Percentiles rank a stretch among this genome's conserved stretches.
Evolutionary conservation across 2,797 vertebrate species (phyloP).

Genomic region (Typhlichthys subterraneus): DNA sequence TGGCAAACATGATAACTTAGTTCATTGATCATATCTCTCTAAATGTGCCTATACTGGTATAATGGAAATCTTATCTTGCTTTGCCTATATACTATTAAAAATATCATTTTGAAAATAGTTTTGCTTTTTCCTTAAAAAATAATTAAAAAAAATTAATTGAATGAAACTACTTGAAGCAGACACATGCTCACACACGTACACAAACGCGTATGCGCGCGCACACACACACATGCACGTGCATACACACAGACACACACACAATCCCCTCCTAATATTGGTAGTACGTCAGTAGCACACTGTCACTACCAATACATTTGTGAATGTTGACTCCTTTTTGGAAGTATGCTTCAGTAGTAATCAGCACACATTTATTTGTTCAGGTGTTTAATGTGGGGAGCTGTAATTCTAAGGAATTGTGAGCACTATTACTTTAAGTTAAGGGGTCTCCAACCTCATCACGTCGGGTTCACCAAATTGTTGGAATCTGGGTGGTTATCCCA

Average conservation of each 20-base stretch:
- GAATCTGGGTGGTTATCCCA: no score
- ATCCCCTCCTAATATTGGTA: constrained; percentile 49
- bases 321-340: background rate
- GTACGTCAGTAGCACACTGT: constrained; percentile 34
- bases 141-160: constrained; percentile 8
- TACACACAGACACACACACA: constrained; percentile 28
- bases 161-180: background rate
- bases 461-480: no score
- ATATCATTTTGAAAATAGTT: background rate
- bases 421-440: no score
- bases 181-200: background rate
- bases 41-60: no score
- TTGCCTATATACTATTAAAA: background rate
- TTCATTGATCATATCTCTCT: no score
- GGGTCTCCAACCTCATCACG: no score
- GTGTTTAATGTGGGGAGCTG: background rate
- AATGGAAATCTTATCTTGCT: background rate
- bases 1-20: no score
- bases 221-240: constrained; percentile 21
- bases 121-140: background rate
- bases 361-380: background rate
- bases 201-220: constrained; percentile 1
- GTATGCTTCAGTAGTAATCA: no score
- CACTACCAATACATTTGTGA: background rate
- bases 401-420: background rate